These are phyloP conservation scores for Lepetodrilus schrolli DNA, from an alignment of 2,888 invertebrate species.

Conservation along the genomic window DNA sequence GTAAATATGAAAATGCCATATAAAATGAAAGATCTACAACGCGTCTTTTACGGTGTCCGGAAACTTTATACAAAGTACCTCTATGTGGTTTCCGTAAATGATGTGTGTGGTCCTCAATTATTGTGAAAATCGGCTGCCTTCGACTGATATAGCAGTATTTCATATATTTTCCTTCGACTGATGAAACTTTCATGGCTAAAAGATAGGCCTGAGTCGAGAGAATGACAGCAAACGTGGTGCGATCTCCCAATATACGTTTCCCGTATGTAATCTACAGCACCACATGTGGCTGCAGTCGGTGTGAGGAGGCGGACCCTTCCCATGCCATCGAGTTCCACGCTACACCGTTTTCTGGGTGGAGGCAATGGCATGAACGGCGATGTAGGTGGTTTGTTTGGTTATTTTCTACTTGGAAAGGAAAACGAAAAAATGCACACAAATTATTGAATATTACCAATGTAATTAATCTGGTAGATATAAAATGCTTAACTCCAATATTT, in stretches of 20 bases:
- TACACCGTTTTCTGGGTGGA: no score
- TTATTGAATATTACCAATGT: no score
- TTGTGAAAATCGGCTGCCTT: slow-evolving; percentile 16
- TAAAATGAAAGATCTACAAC: slow-evolving; percentile 19
- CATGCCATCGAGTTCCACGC: neutral
- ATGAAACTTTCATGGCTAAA: slow-evolving; percentile 22
- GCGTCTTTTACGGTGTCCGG: slow-evolving; percentile 2
- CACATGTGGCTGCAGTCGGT: no score
- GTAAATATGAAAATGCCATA: slow-evolving; percentile 3
- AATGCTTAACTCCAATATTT: no score
- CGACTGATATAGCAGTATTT: slow-evolving; percentile 15
- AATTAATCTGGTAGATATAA: no score
- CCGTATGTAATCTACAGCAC: neutral
- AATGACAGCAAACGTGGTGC: neutral
- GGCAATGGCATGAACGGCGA: no score
- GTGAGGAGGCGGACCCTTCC: no score
- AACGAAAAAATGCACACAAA: no score
- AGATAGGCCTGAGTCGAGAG: neutral
- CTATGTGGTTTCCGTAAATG: slow-evolving; percentile 1
- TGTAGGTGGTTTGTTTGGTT: no score
- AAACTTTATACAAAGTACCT: neutral
- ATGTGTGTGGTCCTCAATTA: slow-evolving; percentile 23
- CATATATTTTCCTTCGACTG: slow-evolving; percentile 6
- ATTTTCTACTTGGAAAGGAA: no score
- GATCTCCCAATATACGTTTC: neutral